Evolutionary conservation across 1,140 invertebrate species (phyloP), one percentile per base, ranked within the genome.

Genomic region (Hydropsyche tenuis): DNA sequence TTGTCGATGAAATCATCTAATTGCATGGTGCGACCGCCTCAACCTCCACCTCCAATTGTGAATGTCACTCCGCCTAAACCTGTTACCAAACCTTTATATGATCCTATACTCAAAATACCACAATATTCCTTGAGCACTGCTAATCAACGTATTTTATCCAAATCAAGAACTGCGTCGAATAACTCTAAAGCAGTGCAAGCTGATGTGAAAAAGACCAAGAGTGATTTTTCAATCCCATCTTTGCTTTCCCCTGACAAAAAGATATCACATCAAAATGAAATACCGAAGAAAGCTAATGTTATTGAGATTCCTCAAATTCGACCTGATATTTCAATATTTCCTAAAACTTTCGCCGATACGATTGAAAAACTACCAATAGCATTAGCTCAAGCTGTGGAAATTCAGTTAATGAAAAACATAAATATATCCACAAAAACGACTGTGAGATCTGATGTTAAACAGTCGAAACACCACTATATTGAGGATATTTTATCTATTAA

Each of bases 81-180:
- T 42, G 22, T 9, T 42, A 64, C 63, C 48, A 11, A 77, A 77
- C 71, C 73, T 22, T 56, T 75, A n/a, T 77, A 66, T 42, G 76
- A 77, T 77, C 76, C 73, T 27, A 75, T 73, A 43, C 68, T 77
- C 20, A 63, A 65, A 45, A 77, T 77, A 42, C 76, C 76, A 51
- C 73, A 74, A 60, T 77, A 73, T 71, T 43, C 70, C 9, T 16
- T 68, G 0, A 73, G 43, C 70, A 18, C 25, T 3, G 16, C 30
- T 1, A 65, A 43, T 46, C 56, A 60, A 2, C 14, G 7, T 20
- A 62, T 12, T 62, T 23, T 22, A 62, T 22, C 56, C 1, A 48
- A 25, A 46, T 48, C 42, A 14, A 43, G 42, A 27, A 1, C 23
- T 27, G 14, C 23, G 7, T 4, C 5, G 16, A 18, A 9, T 14